A percentile compares a stretch with the other conserved stretches of the same genome.
Evolutionary conservation across 2,797 vertebrate species (phyloP).

Genomic region (Tapirus indicus): DNA sequence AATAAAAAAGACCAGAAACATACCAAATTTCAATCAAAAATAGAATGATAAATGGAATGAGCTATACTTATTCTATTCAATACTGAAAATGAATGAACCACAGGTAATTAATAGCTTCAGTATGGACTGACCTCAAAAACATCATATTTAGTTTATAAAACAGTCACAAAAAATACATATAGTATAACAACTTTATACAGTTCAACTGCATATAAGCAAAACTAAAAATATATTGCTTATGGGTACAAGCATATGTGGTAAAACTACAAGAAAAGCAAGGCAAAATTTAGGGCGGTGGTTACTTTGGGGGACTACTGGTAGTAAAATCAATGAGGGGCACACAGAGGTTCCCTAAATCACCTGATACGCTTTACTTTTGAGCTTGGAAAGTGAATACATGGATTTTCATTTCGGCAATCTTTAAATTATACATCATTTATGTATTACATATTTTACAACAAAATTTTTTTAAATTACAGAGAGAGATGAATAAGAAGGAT

Average conservation of each 20-base stretch:
- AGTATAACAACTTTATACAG: background rate
- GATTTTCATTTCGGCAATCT: background rate
- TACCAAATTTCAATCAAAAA: background rate
- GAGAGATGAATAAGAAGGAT: background rate
- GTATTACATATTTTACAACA: background rate
- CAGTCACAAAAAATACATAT: background rate
- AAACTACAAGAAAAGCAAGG: background rate
- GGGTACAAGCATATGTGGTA: background rate
- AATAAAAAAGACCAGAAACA: background rate
- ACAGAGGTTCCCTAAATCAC: background rate
- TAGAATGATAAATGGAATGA: background rate
- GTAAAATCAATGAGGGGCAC: background rate
- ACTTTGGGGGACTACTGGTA: background rate
- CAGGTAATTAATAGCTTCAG: background rate
- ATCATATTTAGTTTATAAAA: background rate
- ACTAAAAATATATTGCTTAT: background rate
- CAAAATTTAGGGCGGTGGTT: background rate
- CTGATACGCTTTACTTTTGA: background rate
- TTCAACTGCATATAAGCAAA: background rate
- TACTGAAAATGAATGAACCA: constrained; percentile 47
- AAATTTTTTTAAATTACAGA: constrained; percentile 9
- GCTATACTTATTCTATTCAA: background rate
- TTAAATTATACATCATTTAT: background rate
- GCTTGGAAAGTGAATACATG: background rate
- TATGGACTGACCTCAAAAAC: background rate